Percentiles rank a stretch among this genome's conserved stretches.
These are phyloP conservation scores for Alosa alosa DNA, from an alignment of 2,113 vertebrate species.

Conservation along the genomic window DNA sequence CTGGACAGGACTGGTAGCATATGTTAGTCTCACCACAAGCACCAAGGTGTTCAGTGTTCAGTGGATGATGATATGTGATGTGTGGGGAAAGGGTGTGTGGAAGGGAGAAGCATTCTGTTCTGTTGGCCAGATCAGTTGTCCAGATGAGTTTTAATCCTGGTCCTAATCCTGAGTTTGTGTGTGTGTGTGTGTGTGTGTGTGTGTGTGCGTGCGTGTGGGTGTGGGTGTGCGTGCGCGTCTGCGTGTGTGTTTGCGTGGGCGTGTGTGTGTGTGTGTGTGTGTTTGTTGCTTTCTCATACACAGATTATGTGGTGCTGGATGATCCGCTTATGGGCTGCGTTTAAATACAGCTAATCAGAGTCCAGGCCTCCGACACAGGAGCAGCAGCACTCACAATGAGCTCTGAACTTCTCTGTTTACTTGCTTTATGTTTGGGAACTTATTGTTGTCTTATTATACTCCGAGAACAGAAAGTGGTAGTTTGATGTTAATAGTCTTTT, in stretches of 20 bases:
- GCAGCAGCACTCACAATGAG: not conserved
- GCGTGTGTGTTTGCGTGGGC: not conserved
- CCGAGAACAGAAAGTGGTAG: not conserved
- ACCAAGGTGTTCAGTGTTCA: not conserved
- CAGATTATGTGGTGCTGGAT: not conserved
- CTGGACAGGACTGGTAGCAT: not conserved
- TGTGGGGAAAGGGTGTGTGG: not conserved
- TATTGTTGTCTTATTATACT: not conserved
- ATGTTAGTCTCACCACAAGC: not conserved
- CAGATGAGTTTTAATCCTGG: not conserved
- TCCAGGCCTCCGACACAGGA: not conserved
- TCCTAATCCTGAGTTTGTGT: too few species aligned
- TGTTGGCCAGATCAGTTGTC: not conserved
- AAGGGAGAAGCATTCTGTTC: not conserved
- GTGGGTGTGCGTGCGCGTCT: not conserved
- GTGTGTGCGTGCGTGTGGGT: conserved; percentile 10
- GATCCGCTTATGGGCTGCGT: not conserved
- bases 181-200: not conserved
- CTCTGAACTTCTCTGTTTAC: not conserved
- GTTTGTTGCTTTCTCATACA: not conserved
- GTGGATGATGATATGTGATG: not conserved
- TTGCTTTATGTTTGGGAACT: not conserved
- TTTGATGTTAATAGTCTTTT: not conserved
- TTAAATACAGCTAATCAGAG: conserved; percentile 1
- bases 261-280: not conserved